These are phyloP conservation scores for Lasioglossum albipes DNA, from an alignment of 1,140 invertebrate species.

Conservation along the genomic window DNA sequence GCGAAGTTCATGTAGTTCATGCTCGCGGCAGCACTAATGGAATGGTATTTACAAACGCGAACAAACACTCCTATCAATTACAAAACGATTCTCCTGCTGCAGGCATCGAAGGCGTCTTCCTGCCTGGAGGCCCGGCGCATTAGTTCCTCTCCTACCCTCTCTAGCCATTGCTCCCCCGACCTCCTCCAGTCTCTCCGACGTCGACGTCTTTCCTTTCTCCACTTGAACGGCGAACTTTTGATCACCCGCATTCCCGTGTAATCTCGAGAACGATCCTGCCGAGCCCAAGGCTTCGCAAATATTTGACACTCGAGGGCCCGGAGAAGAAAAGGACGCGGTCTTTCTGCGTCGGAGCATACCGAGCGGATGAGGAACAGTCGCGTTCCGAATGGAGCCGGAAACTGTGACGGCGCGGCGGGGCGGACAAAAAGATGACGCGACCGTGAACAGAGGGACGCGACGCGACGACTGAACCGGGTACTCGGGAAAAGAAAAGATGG, in stretches of 20 bases:
- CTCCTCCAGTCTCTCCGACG: background rate
- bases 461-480: too few species aligned
- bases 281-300: slow-evolving; percentile 61
- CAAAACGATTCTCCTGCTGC: slow-evolving; percentile 66
- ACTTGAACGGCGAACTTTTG: slow-evolving; percentile 70
- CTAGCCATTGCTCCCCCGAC: background rate
- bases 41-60: slow-evolving; percentile 73
- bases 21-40: slow-evolving; percentile 64
- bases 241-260: slow-evolving; percentile 75
- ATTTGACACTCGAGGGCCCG: slow-evolving; percentile 66
- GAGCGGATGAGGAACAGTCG: slow-evolving; percentile 29
- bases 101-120: slow-evolving; percentile 46
- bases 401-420: background rate
- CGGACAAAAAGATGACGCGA: slow-evolving; percentile 8
- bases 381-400: background rate
- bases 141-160: background rate
- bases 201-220: slow-evolving; percentile 12
- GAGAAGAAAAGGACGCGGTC: slow-evolving; percentile 50
- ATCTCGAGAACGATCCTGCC: slow-evolving; percentile 55
- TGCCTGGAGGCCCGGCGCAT: slow-evolving; percentile 31
- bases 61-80: slow-evolving; percentile 73
- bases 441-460: slow-evolving; percentile 11
- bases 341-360: background rate
- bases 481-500: too few species aligned
- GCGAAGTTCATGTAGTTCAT: slow-evolving; percentile 63